Evolutionary conservation across 2,888 invertebrate genomes (phyloP).

Genomic region (Tiliacea citrago): DNA sequence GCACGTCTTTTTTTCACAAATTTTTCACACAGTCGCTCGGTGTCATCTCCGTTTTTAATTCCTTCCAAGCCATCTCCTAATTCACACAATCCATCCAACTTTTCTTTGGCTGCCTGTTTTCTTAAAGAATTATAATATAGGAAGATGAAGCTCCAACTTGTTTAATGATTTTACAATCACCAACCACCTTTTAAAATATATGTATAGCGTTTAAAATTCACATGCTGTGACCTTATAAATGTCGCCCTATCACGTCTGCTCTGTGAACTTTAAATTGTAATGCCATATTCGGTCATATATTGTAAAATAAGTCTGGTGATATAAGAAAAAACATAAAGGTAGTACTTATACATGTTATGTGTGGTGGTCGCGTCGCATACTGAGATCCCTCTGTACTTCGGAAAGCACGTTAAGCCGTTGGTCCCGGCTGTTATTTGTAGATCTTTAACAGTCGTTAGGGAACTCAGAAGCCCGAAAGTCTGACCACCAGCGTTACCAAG

Average conservation of each 20-base stretch:
- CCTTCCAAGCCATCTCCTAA: not conserved
- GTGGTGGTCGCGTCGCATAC: too few species aligned
- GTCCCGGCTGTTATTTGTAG: too few species aligned
- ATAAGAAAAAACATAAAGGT: not conserved
- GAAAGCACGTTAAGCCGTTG: too few species aligned
- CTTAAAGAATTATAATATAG: not conserved
- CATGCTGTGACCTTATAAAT: constrained; percentile 26
- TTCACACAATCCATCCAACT: not conserved
- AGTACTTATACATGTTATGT: not conserved
- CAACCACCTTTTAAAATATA: not conserved
- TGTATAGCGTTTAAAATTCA: constrained; percentile 33
- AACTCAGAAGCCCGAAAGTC: too few species aligned
- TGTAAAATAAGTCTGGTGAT: constrained; percentile 1
- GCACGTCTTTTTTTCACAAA: too few species aligned
- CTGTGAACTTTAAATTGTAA: constrained; percentile 49
- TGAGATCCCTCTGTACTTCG: too few species aligned
- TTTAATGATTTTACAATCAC: not conserved
- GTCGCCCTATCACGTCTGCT: constrained; percentile 52
- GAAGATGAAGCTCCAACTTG: not conserved
- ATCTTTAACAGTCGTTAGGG: too few species aligned
- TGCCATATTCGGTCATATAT: constrained; percentile 22
- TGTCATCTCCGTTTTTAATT: not conserved
- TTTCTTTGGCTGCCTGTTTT: not conserved
- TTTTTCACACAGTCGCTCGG: too few species aligned
- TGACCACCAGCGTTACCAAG: too few species aligned